These are phyloP conservation scores for Pseudotriccus pelzelni DNA, from an alignment of 2,797 vertebrate species.

Conservation along the genomic window DNA sequence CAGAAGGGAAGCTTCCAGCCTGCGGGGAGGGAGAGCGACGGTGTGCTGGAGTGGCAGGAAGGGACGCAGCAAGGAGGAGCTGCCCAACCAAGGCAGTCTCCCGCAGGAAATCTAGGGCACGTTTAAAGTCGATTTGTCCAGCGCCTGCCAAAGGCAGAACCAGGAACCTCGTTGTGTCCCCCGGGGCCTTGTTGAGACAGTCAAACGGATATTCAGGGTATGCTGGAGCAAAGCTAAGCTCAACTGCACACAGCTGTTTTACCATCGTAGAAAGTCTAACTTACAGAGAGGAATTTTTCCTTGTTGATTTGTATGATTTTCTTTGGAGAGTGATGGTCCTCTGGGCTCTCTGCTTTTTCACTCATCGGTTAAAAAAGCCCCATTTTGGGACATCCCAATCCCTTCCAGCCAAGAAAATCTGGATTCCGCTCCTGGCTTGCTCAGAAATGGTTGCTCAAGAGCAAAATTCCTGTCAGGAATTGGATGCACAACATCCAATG, in stretches of 20 bases:
- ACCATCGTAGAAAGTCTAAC: neutral
- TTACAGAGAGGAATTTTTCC: conserved; percentile 24
- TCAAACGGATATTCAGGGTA: neutral
- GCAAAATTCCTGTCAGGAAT: conserved; percentile 62
- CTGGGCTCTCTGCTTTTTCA: conserved; percentile 57
- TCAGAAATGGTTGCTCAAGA: conserved; percentile 64
- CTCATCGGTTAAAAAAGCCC: conserved; percentile 54
- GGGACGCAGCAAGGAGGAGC: neutral
- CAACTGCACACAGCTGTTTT: conserved; percentile 41
- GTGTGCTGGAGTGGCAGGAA: neutral
- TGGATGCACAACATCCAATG: conserved; percentile 16
- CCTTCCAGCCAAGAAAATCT: conserved; percentile 53
- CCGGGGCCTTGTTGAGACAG: neutral
- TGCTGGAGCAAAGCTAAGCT: neutral
- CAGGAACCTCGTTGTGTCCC: neutral
- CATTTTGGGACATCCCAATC: conserved; percentile 60
- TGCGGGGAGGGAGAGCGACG: accelerated
- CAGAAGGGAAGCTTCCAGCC: neutral
- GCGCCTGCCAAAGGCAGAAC: neutral
- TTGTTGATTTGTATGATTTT: conserved; percentile 51
- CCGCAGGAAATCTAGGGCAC: neutral
- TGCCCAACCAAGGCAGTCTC: neutral
- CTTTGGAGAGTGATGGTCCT: conserved; percentile 49
- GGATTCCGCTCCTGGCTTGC: conserved; percentile 67
- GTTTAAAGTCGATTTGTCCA: neutral